Percentiles rank a stretch among this genome's conserved stretches.
Conservation (phyloP, 2,113 vertebrate genomes). For the Trachemys scripta region DNA sequence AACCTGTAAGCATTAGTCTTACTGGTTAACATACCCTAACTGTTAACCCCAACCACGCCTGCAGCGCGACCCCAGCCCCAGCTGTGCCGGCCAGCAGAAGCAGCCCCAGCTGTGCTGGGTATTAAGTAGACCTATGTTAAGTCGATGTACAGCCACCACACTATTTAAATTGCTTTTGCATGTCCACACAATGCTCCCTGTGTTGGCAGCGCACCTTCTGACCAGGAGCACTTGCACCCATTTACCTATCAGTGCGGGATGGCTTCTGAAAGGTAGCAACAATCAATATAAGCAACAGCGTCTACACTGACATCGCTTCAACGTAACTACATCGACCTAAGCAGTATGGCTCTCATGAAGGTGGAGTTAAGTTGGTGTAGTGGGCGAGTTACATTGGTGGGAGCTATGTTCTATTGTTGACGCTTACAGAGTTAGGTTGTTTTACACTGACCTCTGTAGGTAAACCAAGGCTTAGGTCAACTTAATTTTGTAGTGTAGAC, state of each 20-base stretch:
- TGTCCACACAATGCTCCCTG: too few relatives aligned
- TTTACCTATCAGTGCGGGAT: not conserved
- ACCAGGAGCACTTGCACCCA: too few relatives aligned
- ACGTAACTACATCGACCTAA: not conserved
- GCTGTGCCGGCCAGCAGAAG: too few relatives aligned
- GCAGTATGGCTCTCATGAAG: not conserved
- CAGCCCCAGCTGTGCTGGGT: too few relatives aligned
- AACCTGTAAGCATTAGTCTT: too few relatives aligned
- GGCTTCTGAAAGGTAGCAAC: not conserved
- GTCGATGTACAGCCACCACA: not conserved
- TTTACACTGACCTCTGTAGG: not conserved
- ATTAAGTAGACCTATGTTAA: not conserved
- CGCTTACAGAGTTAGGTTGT: not conserved
- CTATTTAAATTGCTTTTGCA: not conserved
- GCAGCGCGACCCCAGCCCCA: too few relatives aligned
- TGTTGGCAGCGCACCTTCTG: not conserved
- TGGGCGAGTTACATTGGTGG: too few relatives aligned
- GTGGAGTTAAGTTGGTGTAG: not conserved
- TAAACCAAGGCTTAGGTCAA: not conserved
- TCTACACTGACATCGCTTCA: not conserved
- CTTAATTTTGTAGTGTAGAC: not conserved
- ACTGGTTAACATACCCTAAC: too few relatives aligned
- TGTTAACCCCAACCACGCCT: too few relatives aligned
- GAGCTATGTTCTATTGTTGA: not conserved
- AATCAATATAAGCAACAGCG: not conserved